Base-by-base conservation (phyloP, 1,140 invertebrate species). In the Solen grandis region DNA sequence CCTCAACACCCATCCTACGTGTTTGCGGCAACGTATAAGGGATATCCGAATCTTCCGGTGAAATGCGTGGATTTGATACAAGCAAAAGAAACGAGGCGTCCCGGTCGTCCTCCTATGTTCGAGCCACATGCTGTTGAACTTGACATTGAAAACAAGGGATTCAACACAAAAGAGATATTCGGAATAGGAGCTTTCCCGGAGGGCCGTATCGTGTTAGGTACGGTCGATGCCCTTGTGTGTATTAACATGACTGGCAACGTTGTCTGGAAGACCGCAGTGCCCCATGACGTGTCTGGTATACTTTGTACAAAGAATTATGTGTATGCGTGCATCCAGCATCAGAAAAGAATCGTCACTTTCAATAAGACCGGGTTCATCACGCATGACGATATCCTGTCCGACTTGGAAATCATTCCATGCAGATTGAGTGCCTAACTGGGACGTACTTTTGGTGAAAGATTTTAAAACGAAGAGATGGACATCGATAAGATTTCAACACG, bases 301-400 rank as follows among this genome's bases (percentile, higher is more conserved):
- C 22, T 78, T 5, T 65, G 62, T 50, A 57, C 55, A 10, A 78
- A 66, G 27, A 35, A 60, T 14, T 25, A 60, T 2, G 57, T 78
- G 1, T 78, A 57, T 25, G 75, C 57, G 22, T 68, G 75, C 54
- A 36, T 78, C 33, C 62, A 78, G 50, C 63, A 69, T 27, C 33
- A 60, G 27, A 78, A 78, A 38, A 54, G 52, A 27, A 52, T 78
- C 0, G 75, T 78, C 1, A 78, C 63, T 16, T 69, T 78, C 35
- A 78, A 78, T 41, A 78, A 78, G 57, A 62, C 63, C 14, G 75
- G 75, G 8, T 78, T 78, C 22, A 62, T 78, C 19, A 78, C 65
- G 22, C 60, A 78, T 35, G 75, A 78, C 25, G 69, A 78, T 27
- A 62, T 78, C 10, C 27, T 78, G 25, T 31, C 75, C 1, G 65